Conservation (phyloP, 1,140 invertebrate genomes). For the Microplitis mediator region DNA sequence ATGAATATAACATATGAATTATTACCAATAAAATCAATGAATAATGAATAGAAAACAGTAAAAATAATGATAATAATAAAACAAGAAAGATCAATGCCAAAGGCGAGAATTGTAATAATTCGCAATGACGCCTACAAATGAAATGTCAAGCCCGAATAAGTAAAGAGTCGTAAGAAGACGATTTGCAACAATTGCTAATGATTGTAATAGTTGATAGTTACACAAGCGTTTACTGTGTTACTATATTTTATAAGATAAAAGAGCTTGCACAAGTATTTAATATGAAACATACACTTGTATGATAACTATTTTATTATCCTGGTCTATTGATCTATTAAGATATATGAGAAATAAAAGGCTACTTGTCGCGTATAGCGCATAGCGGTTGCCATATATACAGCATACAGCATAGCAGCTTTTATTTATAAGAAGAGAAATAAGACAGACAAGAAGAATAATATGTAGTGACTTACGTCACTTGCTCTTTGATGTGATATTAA, state of each 20-base stretch:
- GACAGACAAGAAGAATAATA: too few species aligned
- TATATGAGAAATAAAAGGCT: too few species aligned
- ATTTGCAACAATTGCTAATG: neutral
- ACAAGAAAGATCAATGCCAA: neutral
- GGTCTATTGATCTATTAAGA: too few species aligned
- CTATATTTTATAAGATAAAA: neutral
- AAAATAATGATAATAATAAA: neutral
- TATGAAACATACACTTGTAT: neutral
- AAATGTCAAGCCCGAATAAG: neutral
- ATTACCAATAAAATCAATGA: too few species aligned
- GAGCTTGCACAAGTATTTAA: neutral
- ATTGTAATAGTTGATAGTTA: neutral
- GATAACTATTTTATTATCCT: neutral
- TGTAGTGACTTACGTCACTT: neutral
- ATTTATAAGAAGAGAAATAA: too few species aligned
- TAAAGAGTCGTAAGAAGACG: neutral
- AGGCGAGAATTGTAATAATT: neutral
- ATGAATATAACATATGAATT: too few species aligned
- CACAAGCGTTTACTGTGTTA: too few species aligned
- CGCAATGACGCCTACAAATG: slow-evolving; percentile 1
- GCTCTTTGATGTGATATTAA: slow-evolving; percentile 8
- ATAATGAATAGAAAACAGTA: too few species aligned
- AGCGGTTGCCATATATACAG: too few species aligned
- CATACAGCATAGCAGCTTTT: too few species aligned
- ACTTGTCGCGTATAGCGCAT: too few species aligned